These are phyloP conservation scores for Eospalax fontanierii DNA, from an alignment of 2,797 vertebrate species.

Conservation along the genomic window DNA sequence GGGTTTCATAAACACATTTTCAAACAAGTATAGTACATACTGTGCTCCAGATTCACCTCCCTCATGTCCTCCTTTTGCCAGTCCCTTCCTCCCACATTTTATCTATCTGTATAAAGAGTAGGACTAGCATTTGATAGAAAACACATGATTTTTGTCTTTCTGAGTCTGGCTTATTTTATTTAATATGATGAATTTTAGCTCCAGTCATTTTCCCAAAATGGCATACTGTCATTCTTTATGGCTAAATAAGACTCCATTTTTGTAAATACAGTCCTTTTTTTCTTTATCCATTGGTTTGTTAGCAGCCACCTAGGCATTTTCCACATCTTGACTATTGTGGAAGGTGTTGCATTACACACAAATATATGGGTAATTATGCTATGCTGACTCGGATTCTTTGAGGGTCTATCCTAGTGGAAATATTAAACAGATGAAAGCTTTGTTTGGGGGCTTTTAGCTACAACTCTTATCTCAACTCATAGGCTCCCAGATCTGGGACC, in stretches of 20 bases:
- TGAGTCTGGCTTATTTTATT: background rate
- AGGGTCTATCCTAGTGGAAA: background rate
- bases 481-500: background rate
- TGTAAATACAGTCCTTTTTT: background rate
- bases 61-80: background rate
- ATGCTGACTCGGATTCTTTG: background rate
- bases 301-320: background rate
- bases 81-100: background rate
- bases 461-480: background rate
- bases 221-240: background rate
- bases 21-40: background rate
- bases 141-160: background rate
- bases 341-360: background rate
- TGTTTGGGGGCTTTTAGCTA: background rate
- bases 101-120: background rate
- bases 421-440: background rate
- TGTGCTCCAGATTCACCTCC: background rate
- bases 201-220: background rate
- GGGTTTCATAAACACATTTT: background rate
- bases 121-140: background rate
- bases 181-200: background rate
- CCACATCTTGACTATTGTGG: background rate
- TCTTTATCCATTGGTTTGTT: background rate
- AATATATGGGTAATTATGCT: background rate
- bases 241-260: background rate